Conservation (phyloP, 2,113 vertebrate genomes). For the Periophthalmus modestus region DNA sequence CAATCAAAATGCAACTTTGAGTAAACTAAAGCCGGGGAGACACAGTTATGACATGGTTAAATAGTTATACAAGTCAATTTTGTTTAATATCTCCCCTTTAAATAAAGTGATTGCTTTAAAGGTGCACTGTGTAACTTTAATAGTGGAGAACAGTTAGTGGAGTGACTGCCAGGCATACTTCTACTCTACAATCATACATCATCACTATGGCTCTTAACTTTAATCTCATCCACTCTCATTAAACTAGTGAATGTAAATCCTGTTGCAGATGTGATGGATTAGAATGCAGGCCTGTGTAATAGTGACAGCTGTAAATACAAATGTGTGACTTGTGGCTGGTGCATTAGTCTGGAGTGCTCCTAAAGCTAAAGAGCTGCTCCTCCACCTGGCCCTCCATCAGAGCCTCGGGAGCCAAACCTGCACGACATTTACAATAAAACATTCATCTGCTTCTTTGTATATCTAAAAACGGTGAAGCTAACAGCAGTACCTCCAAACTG, state of each 20-base stretch:
- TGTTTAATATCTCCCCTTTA: too few species aligned
- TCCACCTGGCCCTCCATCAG: slow-evolving; percentile 41
- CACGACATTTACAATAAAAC: too few species aligned
- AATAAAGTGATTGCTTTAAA: too few species aligned
- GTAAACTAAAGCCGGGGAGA: too few species aligned
- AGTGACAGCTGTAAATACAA: slow-evolving; percentile 1
- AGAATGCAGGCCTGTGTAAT: neutral
- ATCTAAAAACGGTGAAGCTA: too few species aligned
- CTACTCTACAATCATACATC: neutral
- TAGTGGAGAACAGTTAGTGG: too few species aligned
- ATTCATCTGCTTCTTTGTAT: neutral
- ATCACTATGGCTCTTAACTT: neutral
- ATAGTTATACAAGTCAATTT: too few species aligned
- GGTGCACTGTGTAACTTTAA: too few species aligned
- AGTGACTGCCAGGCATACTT: neutral
- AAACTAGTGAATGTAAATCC: neutral
- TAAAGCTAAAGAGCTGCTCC: slow-evolving; percentile 21
- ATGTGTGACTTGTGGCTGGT: slow-evolving; percentile 10
- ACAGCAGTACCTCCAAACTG: too few species aligned
- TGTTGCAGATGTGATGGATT: neutral
- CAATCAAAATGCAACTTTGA: too few species aligned
- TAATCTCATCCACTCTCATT: slow-evolving; percentile 3
- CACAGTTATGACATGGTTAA: too few species aligned
- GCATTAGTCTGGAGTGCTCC: slow-evolving; percentile 18
- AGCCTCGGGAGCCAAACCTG: neutral